A percentile compares a stretch with the other conserved stretches of the same genome.
Conservation (phyloP, 2,113 vertebrate genomes). For the Condylura cristata region DNA sequence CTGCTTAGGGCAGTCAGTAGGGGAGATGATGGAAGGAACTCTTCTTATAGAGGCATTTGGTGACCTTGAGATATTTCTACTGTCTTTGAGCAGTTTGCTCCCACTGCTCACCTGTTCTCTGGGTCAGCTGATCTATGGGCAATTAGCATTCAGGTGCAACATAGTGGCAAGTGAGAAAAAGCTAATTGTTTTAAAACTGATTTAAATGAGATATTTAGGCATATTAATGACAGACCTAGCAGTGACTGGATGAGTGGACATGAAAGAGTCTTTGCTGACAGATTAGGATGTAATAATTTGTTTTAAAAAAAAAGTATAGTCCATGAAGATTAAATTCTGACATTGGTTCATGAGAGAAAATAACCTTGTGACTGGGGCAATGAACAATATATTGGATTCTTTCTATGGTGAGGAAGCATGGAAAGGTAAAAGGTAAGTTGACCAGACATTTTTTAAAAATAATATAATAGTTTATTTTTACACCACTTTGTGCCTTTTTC, state of each 20-base stretch:
- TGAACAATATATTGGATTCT: neutral
- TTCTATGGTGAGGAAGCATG: neutral
- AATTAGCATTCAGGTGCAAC: slow-evolving; percentile 75
- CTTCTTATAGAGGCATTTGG: slow-evolving; percentile 91
- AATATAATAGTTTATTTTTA: too few species aligned
- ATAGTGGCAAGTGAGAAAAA: slow-evolving; percentile 77
- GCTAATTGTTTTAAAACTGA: slow-evolving; percentile 78
- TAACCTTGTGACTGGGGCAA: neutral
- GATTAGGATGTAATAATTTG: neutral
- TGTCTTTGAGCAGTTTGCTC: slow-evolving; percentile 87
- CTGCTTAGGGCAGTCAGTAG: neutral
- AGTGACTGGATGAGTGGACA: slow-evolving; percentile 28
- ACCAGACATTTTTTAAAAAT: neutral
- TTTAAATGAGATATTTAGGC: slow-evolving; percentile 72
- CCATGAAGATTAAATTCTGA: neutral
- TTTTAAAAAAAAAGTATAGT: slow-evolving; percentile 40
- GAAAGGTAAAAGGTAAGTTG: neutral
- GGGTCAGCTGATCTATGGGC: slow-evolving; percentile 75
- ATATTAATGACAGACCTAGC: neutral
- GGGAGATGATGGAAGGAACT: slow-evolving; percentile 59
- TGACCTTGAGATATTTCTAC: slow-evolving; percentile 86
- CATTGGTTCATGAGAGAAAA: slow-evolving; percentile 31
- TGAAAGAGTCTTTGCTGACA: slow-evolving; percentile 46
- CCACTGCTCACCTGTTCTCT: slow-evolving; percentile 85
- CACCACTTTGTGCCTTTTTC: too few species aligned